Base-by-base conservation (phyloP, 2,888 invertebrate genomes). In the Coelopa pilipes region DNA sequence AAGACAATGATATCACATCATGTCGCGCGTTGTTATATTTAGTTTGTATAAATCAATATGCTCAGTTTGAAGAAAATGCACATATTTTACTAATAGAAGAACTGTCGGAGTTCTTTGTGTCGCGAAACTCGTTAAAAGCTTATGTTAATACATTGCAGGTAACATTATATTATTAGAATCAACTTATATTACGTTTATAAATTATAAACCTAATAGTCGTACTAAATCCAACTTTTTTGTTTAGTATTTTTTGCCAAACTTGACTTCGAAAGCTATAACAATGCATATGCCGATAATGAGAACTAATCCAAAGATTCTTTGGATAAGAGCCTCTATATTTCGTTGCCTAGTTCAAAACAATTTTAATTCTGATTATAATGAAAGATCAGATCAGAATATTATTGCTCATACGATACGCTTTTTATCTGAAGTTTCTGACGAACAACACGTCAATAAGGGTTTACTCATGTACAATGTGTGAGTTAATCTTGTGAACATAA, bases 401-500 rank as follows among this genome's bases (percentile, higher is more conserved):
- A 81, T 87, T 46, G 76, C 72, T 0, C 74, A 81, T 2, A 78
- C 81, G 3, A 60, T 86, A 46, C 82, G 82, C 78, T 80, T 83
- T 74, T 78, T 89, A 5, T 88, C 87, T 69, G 81, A 85, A 63
- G 74, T 90, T 73, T 78, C 79, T 4, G 83, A 84, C 49, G 79
- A 78, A 60, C 82, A 86, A 70, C 76, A 76, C 60, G 60, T 55
- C 0, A 82, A 87, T 78, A 87, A 88, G 74, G 82, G 87, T 17
- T 78, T 85, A 68, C 85, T 90, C 80, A 85, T 89, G 17, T 88
- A 88, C 72, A 90, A 90, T 88, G 87, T 82, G 90, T 89, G 74
- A 78, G 85, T 59, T 45, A 11, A 55, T 13, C 50, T 17, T 46
- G 19, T 60, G 19, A 15, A 13, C 49, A 60, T 50, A 3, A 24